Evolutionary conservation across 2,888 invertebrate species (phyloP).

Genomic region (Quadriops clusia): DNA sequence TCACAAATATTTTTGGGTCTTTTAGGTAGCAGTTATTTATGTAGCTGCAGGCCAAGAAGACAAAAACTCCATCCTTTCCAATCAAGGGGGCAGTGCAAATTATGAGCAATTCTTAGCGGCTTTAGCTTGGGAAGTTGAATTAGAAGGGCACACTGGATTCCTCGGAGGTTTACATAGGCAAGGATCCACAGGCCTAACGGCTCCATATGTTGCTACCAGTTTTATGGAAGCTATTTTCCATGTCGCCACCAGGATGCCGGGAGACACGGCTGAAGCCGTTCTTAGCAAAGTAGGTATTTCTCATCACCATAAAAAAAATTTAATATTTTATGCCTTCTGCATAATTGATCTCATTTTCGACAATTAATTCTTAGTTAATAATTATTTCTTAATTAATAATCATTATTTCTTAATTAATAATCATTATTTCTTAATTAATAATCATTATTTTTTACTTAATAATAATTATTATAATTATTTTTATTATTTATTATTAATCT

Average conservation of each 20-base stretch:
- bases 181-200: slow-evolving; percentile 81
- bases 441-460: not conserved
- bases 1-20: not conserved
- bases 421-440: not conserved
- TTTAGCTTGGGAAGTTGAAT: slow-evolving; percentile 72
- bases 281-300: slow-evolving; percentile 57
- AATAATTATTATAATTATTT: slow-evolving; percentile 4
- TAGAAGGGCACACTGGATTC: slow-evolving; percentile 92
- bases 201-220: slow-evolving; percentile 90
- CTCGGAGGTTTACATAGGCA: slow-evolving; percentile 86
- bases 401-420: slow-evolving; percentile 1
- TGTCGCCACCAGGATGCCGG: slow-evolving; percentile 94
- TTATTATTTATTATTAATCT: slow-evolving; percentile 7
- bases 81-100: slow-evolving; percentile 81
- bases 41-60: slow-evolving; percentile 97
- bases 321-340: too few relatives aligned
- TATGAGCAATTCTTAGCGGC: slow-evolving; percentile 73
- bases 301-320: not conserved
- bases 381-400: slow-evolving; percentile 1
- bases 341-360: too few relatives aligned
- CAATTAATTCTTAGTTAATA: too few relatives aligned
- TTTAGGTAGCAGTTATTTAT: slow-evolving; percentile 83
- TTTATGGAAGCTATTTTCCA: slow-evolving; percentile 93
- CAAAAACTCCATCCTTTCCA: slow-evolving; percentile 84
- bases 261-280: slow-evolving; percentile 75